Base-by-base conservation (phyloP, 1,140 invertebrate species). In the Pachyrhynchus sulphureomaculatus region DNA sequence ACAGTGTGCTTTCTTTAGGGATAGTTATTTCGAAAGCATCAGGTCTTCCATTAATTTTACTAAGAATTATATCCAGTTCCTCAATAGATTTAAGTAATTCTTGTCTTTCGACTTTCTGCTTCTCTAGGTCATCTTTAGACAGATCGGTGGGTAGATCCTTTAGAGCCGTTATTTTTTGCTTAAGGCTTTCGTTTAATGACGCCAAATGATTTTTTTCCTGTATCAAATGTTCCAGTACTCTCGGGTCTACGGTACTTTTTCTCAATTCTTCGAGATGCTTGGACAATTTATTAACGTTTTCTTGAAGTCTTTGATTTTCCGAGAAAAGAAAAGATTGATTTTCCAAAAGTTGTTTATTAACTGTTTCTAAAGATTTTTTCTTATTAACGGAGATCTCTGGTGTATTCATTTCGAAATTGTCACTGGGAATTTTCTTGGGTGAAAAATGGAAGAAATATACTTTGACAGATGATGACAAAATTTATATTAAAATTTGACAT, bases 261-360 rank as follows among this genome's bases (percentile, higher is more conserved):
- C 55, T 15, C 1, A 66, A 20, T 4, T 62, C 54, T 20, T 66
- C 54, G 41, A 66, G 23, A 48, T 66, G 59, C 13, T 58, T 53
- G 10, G 64, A 62, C 5, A 66, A 37, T 23, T 51, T 58, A 8
- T n/a, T 21, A 2, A 63, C 54, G 32, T 66, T 56, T 20, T 66
- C 12, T 47, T 66, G 64, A 18, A 66, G 55, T 26, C 42, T 52
- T 66, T 59, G 29, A 23, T 66, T 66, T 52, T 66, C 64, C 9
- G 42, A 34, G 29, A 59, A 59, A 21, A 66, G 60, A 44, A 62
- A 66, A 13, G 64, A 54, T 48, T 66, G 64, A 36, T 66, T 66
- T 49, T 66, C 53, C 21, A 62, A 15, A n/a, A 62, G 37, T 37
- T 62, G 59, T 33, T 42, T 54, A 23, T 66, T 66, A 1, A 62